A percentile compares a stretch with the other conserved stretches of the same genome.
These are phyloP conservation scores for Drosophila pallidifrons DNA, from an alignment of 1,140 invertebrate genomes.

Conservation along the genomic window DNA sequence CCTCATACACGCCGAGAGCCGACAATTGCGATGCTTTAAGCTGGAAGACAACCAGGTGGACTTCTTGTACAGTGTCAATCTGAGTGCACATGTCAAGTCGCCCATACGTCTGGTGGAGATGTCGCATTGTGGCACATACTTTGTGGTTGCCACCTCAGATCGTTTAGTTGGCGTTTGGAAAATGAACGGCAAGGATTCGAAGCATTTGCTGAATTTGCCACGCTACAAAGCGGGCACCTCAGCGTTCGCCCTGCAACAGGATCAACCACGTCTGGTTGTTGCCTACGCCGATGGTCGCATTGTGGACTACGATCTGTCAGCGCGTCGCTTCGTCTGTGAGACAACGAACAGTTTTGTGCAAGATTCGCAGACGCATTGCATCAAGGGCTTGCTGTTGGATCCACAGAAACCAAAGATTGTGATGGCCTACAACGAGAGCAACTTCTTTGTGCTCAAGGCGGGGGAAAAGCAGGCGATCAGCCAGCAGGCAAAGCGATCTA, in stretches of 20 bases:
- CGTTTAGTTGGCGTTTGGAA: conserved; percentile 88
- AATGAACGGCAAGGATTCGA: conserved; percentile 84
- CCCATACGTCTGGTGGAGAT: conserved; percentile 46
- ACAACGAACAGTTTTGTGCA: conserved; percentile 57
- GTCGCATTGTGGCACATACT: conserved; percentile 86
- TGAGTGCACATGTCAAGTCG: conserved; percentile 27
- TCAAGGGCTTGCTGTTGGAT: conserved; percentile 87
- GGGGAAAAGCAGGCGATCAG: not conserved
- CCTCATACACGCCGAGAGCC: conserved; percentile 64
- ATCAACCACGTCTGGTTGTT: conserved; percentile 87
- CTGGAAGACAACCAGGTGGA: conserved; percentile 18
- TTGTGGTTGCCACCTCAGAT: conserved; percentile 87
- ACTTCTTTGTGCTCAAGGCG: conserved; percentile 87
- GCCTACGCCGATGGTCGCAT: conserved; percentile 91
- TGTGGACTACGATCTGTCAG: conserved; percentile 88
- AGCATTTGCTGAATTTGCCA: conserved; percentile 87
- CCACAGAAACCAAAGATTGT: conserved; percentile 87
- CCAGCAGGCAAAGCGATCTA: no score
- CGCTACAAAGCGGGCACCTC: conserved; percentile 88
- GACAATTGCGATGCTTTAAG: conserved; percentile 57
- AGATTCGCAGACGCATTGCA: conserved; percentile 68
- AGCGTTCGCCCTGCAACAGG: conserved; percentile 88
- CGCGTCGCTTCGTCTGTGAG: conserved; percentile 87
- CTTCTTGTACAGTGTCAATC: conserved; percentile 31
- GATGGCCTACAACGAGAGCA: conserved; percentile 88